Percentiles rank a stretch among this genome's conserved stretches.
Evolutionary conservation across 1,140 invertebrate genomes (phyloP).

Genomic region (Drosophila quadrilineata): DNA sequence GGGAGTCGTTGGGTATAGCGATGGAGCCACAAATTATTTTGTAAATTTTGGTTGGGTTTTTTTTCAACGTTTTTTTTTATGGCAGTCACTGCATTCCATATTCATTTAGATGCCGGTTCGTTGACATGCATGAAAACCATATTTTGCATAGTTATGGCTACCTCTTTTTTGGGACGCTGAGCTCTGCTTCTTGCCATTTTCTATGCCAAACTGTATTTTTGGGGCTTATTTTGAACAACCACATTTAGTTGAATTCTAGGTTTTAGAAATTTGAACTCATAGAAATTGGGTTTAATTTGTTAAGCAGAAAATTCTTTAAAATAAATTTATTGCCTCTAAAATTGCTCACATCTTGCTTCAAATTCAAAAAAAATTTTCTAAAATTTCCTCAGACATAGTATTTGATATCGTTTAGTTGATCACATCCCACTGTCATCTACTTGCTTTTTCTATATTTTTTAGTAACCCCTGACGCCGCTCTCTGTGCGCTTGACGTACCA

Average conservation of each 20-base stretch:
- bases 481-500: conserved; percentile 56
- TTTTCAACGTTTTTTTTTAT: neutral
- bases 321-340: no score
- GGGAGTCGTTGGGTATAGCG: conserved; percentile 15
- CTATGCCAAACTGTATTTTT: conserved; percentile 39
- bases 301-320: no score
- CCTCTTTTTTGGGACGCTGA: conserved; percentile 38
- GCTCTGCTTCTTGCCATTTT: conserved; percentile 3
- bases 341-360: no score
- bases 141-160: conserved; percentile 38
- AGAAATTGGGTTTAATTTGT: no score
- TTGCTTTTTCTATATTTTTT: neutral
- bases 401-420: conserved; percentile 41
- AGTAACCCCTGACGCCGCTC: neutral
- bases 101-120: conserved; percentile 68
- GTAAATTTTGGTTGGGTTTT: conserved; percentile 53
- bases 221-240: no score
- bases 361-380: no score
- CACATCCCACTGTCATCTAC: neutral
- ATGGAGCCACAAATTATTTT: conserved; percentile 71
- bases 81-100: conserved; percentile 62
- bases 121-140: conserved; percentile 61
- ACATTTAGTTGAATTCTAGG: no score
- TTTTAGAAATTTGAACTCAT: no score
- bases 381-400: conserved; percentile 57